Percentiles rank a stretch among this genome's conserved stretches.
Evolutionary conservation across 2,797 vertebrate species (phyloP).

Genomic region (Amazona ochrocephala): DNA sequence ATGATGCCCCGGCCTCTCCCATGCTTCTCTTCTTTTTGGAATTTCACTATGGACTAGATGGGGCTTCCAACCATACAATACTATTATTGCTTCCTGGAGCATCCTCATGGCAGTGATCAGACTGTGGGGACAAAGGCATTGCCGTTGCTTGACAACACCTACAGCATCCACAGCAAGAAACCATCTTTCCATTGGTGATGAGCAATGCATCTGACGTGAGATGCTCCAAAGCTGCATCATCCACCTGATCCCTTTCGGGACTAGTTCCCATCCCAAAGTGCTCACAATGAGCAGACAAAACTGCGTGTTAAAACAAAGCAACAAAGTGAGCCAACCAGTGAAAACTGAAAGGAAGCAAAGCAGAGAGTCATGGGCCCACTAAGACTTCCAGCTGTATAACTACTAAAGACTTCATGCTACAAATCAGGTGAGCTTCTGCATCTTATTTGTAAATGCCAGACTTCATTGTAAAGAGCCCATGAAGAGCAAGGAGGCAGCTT

Average conservation of each 20-base stretch:
- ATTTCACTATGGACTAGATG: not conserved
- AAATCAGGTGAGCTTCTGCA: conserved; percentile 17
- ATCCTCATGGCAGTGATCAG: not conserved
- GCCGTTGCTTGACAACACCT: not conserved
- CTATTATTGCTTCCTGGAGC: not conserved
- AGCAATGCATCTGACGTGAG: accelerated
- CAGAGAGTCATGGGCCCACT: conserved; percentile 22
- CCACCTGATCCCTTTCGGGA: accelerated
- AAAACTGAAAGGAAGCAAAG: not conserved
- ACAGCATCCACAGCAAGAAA: not conserved
- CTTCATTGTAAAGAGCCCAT: not conserved
- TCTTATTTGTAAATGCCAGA: conserved; percentile 48
- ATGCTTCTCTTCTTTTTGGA: not conserved
- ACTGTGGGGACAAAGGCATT: not conserved
- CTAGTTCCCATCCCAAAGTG: not conserved
- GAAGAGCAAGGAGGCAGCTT: not conserved
- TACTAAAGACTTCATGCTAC: conserved; percentile 16
- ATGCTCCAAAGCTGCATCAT: not conserved
- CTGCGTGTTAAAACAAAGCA: not conserved
- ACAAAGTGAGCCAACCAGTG: not conserved
- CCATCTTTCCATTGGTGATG: accelerated
- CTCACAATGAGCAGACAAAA: not conserved
- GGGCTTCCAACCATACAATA: not conserved
- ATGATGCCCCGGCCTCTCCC: not conserved
- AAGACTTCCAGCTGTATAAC: conserved; percentile 1